phyloP scores from a whole-genome alignment of 2,113 vertebrate genomes.

The Strix uralensis region DNA sequence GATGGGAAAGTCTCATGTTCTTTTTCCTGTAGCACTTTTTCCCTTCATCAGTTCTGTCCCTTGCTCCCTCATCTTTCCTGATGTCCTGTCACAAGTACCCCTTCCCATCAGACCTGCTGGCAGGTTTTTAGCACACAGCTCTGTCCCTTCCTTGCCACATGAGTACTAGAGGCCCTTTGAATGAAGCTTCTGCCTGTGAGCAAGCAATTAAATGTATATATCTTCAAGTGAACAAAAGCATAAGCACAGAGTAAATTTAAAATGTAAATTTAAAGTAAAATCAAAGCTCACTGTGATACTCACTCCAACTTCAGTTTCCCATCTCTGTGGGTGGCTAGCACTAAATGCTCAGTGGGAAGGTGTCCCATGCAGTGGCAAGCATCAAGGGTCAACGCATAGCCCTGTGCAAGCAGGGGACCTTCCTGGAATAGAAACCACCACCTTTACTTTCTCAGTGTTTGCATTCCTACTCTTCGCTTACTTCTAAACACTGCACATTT shows the following conservation, averaged over 20 bases:
- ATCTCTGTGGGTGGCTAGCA: neutral
- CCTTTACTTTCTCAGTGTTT: neutral
- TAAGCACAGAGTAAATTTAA: neutral
- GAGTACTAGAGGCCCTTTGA: neutral
- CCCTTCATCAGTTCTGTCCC: neutral
- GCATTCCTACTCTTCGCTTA: neutral
- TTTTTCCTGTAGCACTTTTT: neutral
- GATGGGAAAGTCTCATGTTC: neutral
- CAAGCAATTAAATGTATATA: neutral
- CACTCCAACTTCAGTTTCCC: neutral
- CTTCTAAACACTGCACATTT: neutral
- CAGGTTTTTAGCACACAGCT: neutral
- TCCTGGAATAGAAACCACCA: neutral
- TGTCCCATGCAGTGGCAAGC: neutral
- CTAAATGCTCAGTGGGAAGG: neutral
- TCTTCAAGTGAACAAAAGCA: neutral
- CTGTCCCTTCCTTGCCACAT: neutral
- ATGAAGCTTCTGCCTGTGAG: neutral
- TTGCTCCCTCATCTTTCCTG: neutral
- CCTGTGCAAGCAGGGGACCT: neutral
- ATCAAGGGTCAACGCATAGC: neutral
- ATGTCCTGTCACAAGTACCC: neutral
- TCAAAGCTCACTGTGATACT: neutral
- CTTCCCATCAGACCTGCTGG: neutral
- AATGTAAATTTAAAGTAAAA: neutral